Conservation (phyloP, 2,113 vertebrate species). For the Paradoxurus hermaphroditus region DNA sequence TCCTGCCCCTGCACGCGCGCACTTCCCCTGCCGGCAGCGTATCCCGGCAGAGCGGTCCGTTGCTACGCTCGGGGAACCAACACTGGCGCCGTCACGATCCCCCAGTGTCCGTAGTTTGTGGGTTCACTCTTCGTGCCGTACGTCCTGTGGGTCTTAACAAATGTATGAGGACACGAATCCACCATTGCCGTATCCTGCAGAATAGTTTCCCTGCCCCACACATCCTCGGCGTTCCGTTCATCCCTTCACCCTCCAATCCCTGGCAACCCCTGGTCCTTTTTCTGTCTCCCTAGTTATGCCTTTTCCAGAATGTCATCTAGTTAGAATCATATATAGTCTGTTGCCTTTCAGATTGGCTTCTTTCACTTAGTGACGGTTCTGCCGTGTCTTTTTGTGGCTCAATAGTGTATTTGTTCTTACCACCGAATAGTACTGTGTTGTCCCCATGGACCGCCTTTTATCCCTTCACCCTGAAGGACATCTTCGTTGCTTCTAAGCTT, state of each 20-base stretch:
- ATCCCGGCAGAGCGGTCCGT: background rate
- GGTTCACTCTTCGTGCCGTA: background rate
- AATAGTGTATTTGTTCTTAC: background rate
- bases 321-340: background rate
- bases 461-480: background rate
- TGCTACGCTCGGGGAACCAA: background rate
- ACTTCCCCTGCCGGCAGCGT: rapidly evolving
- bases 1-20: rapidly evolving
- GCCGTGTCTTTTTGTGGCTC: background rate
- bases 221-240: background rate
- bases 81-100: rapidly evolving
- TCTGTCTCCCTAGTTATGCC: background rate
- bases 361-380: background rate
- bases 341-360: background rate
- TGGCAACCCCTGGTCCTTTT: background rate
- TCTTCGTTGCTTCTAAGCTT: background rate
- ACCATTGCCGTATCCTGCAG: rapidly evolving
- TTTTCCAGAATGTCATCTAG: background rate
- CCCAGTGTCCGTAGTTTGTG: background rate
- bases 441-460: background rate
- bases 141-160: background rate
- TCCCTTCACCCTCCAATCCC: rapidly evolving
- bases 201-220: background rate
- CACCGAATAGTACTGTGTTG: too few species aligned
- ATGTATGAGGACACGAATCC: rapidly evolving